These are phyloP conservation scores for Spheniscus mendiculus DNA, from an alignment of 2,113 vertebrate species.

Conservation along the genomic window DNA sequence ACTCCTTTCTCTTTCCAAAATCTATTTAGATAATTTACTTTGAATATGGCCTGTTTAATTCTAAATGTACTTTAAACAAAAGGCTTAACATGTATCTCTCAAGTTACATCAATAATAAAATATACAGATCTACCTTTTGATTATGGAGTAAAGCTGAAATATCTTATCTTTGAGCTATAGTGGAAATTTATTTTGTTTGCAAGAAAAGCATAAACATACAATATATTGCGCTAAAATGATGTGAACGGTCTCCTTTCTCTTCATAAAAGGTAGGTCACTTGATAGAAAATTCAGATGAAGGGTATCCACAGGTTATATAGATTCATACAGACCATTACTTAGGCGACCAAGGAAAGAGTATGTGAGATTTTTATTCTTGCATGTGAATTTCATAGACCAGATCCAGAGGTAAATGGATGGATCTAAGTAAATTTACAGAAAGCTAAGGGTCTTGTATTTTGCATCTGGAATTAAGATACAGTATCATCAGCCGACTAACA, in stretches of 20 bases:
- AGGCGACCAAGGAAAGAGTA: neutral
- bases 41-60: conserved; percentile 70
- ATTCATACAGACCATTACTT: neutral
- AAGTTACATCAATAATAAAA: conserved; percentile 57
- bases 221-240: neutral
- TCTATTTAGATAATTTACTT: conserved; percentile 79
- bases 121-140: neutral
- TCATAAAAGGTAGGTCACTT: neutral
- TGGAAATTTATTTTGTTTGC: conserved; percentile 27
- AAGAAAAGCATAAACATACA: neutral
- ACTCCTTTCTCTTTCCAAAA: conserved; percentile 77
- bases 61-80: conserved; percentile 74
- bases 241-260: neutral
- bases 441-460: neutral
- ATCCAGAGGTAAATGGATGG: neutral
- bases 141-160: conserved; percentile 8
- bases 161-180: neutral
- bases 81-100: conserved; percentile 49
- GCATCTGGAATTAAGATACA: neutral
- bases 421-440: neutral
- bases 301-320: neutral
- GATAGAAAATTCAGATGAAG: neutral
- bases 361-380: neutral
- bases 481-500: neutral
- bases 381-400: neutral